Evolutionary conservation across 1,140 invertebrate species (phyloP), one percentile per base, ranked within the genome.

Genomic region (Drosophila nebulosa): DNA sequence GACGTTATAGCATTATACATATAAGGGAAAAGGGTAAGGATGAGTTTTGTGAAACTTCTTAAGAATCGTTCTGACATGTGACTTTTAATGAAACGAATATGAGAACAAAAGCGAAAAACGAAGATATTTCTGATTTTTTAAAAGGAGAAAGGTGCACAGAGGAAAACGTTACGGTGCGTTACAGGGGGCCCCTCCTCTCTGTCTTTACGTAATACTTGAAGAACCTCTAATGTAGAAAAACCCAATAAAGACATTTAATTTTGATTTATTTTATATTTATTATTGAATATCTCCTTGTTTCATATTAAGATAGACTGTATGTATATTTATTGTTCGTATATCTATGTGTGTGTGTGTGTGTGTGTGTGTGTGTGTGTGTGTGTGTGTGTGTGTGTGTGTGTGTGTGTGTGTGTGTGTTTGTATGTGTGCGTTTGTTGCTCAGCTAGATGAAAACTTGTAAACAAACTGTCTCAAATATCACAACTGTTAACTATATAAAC

Each of bases 401-500:
- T 18, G 12, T 63, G 55, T 55, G 26, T 22, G 26, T 66, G 21
- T 26, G 12, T 51, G 53, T 36, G 30, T 7, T 22, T 42, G 21
- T 46, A 9, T 55, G 56, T 39, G 24, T 30, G 55, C 56, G 18
- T 18, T 14, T 32, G 32, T 5, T 35, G 39, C 69, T 24, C n/a
- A 64, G 69, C 53, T 57, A 18, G 4, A 52, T 39, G 27, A 55
- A 36, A 67, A 71, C 64, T 69, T 66, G 62, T 66, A 58, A 58
- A 62, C 68, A 52, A 56, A 63, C 65, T 57, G 69, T 56, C 53
- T 78, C 50, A 80, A 81, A 85, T 85, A 85, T 85, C 80, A 85
- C 80, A 85, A 85, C 81, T 86, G 81, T 80, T 85, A 71, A 80
- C 65, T 78, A 83, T 86, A 83, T 69, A 84, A 72, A 67, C 77